Percentiles rank a stretch among this genome's conserved stretches.
phyloP scores from a whole-genome alignment of 2,888 invertebrate species.

The Noctua comes region DNA sequence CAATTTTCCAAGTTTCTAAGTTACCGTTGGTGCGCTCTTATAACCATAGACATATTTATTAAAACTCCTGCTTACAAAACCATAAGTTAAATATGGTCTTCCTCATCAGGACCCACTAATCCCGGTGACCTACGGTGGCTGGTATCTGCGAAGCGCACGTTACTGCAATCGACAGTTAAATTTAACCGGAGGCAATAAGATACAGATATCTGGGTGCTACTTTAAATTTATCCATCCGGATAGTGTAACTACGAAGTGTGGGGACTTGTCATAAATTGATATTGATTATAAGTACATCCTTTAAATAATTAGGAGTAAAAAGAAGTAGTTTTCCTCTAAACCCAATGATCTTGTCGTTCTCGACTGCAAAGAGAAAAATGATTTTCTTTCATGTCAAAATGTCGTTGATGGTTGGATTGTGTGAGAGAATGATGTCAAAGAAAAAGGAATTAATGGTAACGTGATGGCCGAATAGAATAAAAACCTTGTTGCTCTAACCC shows the following conservation, averaged over 20 bases:
- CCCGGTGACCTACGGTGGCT: slow-evolving; percentile 45
- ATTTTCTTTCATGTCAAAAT: not conserved
- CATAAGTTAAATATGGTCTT: slow-evolving; percentile 24
- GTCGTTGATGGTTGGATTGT: not conserved
- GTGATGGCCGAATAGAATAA: no score
- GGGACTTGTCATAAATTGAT: slow-evolving; percentile 21
- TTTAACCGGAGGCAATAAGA: slow-evolving; percentile 74
- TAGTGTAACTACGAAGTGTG: slow-evolving; percentile 57
- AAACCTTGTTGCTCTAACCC: no score
- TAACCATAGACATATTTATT: slow-evolving; percentile 29
- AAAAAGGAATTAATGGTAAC: not conserved
- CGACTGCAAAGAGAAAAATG: not conserved
- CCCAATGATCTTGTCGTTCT: not conserved
- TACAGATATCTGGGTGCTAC: slow-evolving; percentile 78
- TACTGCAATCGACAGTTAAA: slow-evolving; percentile 74
- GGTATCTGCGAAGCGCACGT: slow-evolving; percentile 65
- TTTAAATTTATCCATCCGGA: slow-evolving; percentile 72
- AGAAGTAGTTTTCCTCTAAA: not conserved
- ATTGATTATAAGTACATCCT: not conserved
- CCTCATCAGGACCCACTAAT: slow-evolving; percentile 32
- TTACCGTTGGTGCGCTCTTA: not conserved
- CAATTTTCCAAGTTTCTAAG: not conserved
- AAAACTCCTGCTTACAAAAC: not conserved
- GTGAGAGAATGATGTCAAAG: not conserved
- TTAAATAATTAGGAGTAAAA: not conserved